Evolutionary conservation across 2,797 vertebrate genomes (phyloP).

Genomic region (Labeo calbasu): DNA sequence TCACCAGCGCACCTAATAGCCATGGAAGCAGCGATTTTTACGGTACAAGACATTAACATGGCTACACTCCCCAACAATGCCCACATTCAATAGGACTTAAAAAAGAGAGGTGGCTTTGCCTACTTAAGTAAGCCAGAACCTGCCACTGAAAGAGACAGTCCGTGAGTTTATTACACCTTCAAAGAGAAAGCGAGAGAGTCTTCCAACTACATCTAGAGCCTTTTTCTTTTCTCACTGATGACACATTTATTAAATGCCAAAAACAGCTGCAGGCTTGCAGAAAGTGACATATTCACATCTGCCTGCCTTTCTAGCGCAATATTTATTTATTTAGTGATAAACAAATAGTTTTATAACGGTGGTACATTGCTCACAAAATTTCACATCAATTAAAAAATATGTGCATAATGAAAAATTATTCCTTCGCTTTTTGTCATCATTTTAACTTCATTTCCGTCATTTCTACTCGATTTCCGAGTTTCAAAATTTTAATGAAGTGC

Average conservation of each 20-base stretch:
- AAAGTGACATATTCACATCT: background rate
- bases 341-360: background rate
- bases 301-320: background rate
- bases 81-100: slow-evolving; percentile 78
- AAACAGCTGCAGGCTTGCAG: slow-evolving; percentile 14
- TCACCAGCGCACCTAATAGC: slow-evolving; percentile 98
- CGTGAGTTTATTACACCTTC: slow-evolving; percentile 79
- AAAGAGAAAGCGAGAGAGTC: slow-evolving; percentile 49
- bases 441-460: background rate
- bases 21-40: slow-evolving; percentile 99
- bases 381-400: background rate
- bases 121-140: slow-evolving; percentile 80
- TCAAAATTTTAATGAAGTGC: background rate
- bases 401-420: background rate
- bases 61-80: slow-evolving; percentile 81
- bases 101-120: slow-evolving; percentile 78
- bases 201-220: slow-evolving; percentile 14
- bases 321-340: background rate
- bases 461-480: background rate
- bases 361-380: background rate
- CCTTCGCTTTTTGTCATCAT: background rate
- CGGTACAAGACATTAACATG: slow-evolving; percentile 99
- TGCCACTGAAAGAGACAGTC: slow-evolving; percentile 77
- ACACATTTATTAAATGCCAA: slow-evolving; percentile 44
- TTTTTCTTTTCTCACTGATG: slow-evolving; percentile 7